Evolutionary conservation across 2,888 invertebrate genomes (phyloP).

Genomic region (Eutolmus rufibarbis): DNA sequence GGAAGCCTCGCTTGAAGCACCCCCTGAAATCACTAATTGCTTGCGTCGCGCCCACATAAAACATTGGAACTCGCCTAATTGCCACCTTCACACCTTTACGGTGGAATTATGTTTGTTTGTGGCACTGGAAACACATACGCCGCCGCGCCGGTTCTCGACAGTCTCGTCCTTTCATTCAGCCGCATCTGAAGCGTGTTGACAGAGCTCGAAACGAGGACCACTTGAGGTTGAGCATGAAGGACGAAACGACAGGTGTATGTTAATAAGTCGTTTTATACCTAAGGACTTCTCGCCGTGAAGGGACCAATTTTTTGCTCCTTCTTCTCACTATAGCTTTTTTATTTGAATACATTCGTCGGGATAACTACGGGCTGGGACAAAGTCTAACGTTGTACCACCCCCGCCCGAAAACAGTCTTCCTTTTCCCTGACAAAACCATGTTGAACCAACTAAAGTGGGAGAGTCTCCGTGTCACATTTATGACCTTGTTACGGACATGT

Average conservation of each 20-base stretch:
- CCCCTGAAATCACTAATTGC: constrained; percentile 1
- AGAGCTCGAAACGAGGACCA: constrained; percentile 9
- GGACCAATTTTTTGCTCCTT: background rate
- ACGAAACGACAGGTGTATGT: constrained; percentile 20
- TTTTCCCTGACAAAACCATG: background rate
- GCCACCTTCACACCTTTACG: constrained; percentile 9
- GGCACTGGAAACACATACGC: background rate
- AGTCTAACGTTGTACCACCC: background rate
- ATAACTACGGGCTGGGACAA: background rate
- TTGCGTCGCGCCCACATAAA: constrained; percentile 1
- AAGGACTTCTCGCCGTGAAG: background rate
- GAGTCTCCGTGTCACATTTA: background rate
- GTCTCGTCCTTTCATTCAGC: background rate
- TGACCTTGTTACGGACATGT: constrained; percentile 26
- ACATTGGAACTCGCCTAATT: constrained; percentile 1
- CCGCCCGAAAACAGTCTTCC: background rate
- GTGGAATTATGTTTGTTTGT: background rate
- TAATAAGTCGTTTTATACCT: constrained; percentile 24
- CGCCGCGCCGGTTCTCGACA: background rate
- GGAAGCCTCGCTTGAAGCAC: background rate
- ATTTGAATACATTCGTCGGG: background rate
- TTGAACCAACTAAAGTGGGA: background rate
- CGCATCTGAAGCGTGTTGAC: constrained; percentile 1
- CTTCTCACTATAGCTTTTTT: background rate
- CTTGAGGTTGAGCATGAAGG: constrained; percentile 11